Evolutionary conservation across 2,113 vertebrate species (phyloP).

Genomic region (Dromiciops gliroides): DNA sequence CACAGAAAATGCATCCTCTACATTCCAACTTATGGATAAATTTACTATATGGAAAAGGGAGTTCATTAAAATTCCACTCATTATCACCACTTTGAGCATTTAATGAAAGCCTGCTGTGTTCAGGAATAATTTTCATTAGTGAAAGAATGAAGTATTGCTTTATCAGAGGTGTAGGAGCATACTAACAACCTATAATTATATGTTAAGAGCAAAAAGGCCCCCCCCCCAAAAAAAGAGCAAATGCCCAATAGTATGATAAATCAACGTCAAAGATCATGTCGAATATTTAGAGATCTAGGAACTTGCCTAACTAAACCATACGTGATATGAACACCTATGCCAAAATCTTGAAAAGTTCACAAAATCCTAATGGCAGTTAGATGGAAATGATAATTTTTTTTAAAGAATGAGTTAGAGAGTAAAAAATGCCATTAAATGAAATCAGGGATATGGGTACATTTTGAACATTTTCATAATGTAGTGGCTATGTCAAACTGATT

Average conservation of each 20-base stretch:
- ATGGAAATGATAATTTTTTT: background rate
- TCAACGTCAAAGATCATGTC: background rate
- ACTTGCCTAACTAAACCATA: background rate
- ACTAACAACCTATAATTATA: background rate
- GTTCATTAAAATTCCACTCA: background rate
- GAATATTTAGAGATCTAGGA: background rate
- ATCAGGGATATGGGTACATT: background rate
- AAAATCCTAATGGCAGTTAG: no score
- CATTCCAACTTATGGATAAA: background rate
- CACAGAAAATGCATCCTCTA: slow-evolving; percentile 22
- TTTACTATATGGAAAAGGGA: background rate
- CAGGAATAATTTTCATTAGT: background rate
- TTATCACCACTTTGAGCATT: background rate
- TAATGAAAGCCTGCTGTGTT: background rate
- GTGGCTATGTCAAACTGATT: background rate
- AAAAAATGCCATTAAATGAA: background rate
- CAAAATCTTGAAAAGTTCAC: background rate
- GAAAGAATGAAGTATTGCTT: background rate
- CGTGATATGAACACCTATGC: background rate
- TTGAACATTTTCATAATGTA: background rate
- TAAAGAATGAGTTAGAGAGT: background rate
- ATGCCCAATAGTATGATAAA: no score
- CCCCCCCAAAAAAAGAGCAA: no score
- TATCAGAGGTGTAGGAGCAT: background rate
- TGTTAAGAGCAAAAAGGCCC: background rate